Evolutionary conservation across 2,888 invertebrate genomes (phyloP).

Genomic region (Elysia crispata): DNA sequence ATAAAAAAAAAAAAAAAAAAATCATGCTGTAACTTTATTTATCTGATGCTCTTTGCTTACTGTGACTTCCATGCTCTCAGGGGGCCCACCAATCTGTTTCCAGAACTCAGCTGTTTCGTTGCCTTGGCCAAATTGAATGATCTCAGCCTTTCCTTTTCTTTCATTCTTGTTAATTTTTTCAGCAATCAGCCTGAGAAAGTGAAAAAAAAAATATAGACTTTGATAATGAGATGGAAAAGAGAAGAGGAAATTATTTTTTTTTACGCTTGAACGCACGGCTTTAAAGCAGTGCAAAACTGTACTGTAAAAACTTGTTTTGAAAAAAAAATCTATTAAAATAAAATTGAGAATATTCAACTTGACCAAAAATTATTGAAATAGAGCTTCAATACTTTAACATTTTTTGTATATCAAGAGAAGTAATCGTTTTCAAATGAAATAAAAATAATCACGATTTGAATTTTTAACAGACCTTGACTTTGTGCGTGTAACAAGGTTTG

Average conservation of each 20-base stretch:
- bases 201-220: not conserved
- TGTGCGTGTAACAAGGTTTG: conserved; percentile 77
- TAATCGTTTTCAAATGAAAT: too few relatives aligned
- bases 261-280: not conserved
- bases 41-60: not conserved
- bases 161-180: conserved; percentile 99
- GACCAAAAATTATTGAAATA: too few relatives aligned
- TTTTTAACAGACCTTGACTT: conserved; percentile 68
- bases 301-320: not conserved
- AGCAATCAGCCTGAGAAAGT: conserved; percentile 85
- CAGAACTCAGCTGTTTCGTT: conserved; percentile 92
- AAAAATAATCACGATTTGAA: not conserved
- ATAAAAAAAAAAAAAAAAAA: too few relatives aligned
- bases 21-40: too few relatives aligned
- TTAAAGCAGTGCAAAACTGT: too few relatives aligned
- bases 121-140: conserved; percentile 89
- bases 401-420: not conserved
- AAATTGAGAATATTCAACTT: not conserved
- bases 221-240: not conserved
- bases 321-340: not conserved
- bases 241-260: not conserved
- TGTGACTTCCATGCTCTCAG: conserved; percentile 50
- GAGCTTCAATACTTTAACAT: not conserved
- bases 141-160: conserved; percentile 94
- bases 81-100: conserved; percentile 82